Conservation (phyloP, 1,140 invertebrate species). For the Hycleus cichorii region DNA sequence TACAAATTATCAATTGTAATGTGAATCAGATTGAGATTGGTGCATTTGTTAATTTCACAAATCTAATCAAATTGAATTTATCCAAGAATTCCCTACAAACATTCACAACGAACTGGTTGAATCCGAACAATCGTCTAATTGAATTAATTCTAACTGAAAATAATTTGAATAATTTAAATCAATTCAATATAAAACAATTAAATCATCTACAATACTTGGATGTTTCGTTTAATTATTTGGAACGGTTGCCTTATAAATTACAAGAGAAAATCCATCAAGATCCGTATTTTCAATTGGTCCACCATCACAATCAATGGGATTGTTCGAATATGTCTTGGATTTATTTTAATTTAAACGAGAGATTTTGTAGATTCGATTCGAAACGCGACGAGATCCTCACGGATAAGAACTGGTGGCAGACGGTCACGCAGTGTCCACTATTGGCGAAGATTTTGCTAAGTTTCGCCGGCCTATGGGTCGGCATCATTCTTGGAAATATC, state of each 20-base stretch:
- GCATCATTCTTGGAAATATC: not conserved
- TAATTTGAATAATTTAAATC: conserved; percentile 1
- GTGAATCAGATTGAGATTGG: not conserved
- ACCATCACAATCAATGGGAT: conserved; percentile 3
- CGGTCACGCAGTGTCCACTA: too few relatives aligned
- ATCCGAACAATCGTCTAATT: not conserved
- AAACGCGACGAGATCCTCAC: too few relatives aligned
- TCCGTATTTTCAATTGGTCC: too few relatives aligned
- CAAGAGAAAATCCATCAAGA: not conserved
- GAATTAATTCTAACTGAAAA: conserved; percentile 1
- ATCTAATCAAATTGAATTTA: conserved; percentile 1
- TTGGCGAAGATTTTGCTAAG: not conserved
- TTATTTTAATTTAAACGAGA: not conserved
- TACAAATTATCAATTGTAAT: conserved; percentile 5
- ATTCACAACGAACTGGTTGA: not conserved
- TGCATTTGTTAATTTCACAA: conserved; percentile 4
- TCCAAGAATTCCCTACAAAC: not conserved
- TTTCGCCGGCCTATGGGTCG: not conserved
- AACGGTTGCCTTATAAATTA: not conserved
- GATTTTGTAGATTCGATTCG: not conserved
- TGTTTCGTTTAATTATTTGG: conserved; percentile 1
- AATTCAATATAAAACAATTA: conserved; percentile 2
- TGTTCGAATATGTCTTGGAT: not conserved
- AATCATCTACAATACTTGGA: not conserved
- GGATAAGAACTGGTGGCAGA: too few relatives aligned